Percentiles rank a stretch among this genome's conserved stretches.
Conservation (phyloP, 2,888 invertebrate species). For the Rotaria sp. region DNA sequence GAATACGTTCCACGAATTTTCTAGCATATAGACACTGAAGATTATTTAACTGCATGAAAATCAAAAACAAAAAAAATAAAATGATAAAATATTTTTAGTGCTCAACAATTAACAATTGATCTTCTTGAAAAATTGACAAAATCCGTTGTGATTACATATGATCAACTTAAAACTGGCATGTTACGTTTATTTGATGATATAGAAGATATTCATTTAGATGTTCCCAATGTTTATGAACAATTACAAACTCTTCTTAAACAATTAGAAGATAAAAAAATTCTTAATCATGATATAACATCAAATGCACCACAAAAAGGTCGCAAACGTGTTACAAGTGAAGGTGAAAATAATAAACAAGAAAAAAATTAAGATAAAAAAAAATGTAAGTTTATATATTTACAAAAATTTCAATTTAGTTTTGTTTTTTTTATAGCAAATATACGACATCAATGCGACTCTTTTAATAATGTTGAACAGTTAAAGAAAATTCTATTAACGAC, state of each 20-base stretch:
- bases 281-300: constrained; percentile 2
- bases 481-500: background rate
- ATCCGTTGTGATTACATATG: constrained; percentile 38
- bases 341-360: background rate
- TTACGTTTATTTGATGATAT: constrained; percentile 77
- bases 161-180: constrained; percentile 63
- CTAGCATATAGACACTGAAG: too few relatives aligned
- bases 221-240: constrained; percentile 66
- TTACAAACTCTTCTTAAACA: background rate
- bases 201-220: constrained; percentile 81
- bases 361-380: background rate
- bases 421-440: background rate
- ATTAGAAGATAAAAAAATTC: constrained; percentile 4
- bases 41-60: too few relatives aligned
- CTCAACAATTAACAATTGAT: constrained; percentile 36
- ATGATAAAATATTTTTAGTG: constrained; percentile 40
- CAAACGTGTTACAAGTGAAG: background rate
- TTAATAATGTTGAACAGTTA: background rate
- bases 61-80: background rate
- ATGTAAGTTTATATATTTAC: background rate
- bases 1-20: too few relatives aligned
- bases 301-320: background rate
- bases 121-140: constrained; percentile 31
- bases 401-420: background rate
- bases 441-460: background rate